These are phyloP conservation scores for Cetoscarus ocellatus DNA, from an alignment of 2,797 vertebrate genomes.

Conservation along the genomic window DNA sequence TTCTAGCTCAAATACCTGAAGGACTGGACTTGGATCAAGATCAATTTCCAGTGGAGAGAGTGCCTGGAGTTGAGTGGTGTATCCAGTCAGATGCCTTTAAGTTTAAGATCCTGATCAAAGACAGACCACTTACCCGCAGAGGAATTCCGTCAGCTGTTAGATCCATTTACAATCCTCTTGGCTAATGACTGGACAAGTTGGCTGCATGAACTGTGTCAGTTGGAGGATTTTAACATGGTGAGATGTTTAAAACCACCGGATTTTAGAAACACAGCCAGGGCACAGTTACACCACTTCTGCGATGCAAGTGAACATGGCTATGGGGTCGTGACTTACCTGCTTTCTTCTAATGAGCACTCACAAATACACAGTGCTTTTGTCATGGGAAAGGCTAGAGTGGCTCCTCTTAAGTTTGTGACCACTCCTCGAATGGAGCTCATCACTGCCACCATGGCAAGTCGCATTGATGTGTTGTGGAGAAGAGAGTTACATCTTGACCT, in stretches of 20 bases:
- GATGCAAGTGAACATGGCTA: background rate
- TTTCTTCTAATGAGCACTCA: background rate
- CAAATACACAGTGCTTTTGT: background rate
- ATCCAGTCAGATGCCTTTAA: background rate
- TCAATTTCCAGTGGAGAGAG: conserved; percentile 11
- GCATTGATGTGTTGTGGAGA: background rate
- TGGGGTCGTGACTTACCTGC: background rate
- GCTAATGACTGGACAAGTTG: background rate
- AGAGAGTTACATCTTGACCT: background rate
- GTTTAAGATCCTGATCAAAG: conserved; percentile 1
- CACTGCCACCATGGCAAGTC: background rate
- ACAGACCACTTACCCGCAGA: conserved; percentile 10
- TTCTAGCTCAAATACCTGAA: too few species aligned
- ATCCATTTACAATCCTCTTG: too few species aligned
- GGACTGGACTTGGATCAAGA: conserved; percentile 5
- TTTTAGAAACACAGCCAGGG: background rate
- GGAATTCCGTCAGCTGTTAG: conserved; percentile 14
- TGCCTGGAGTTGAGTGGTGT: conserved; percentile 13
- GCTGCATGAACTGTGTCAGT: background rate
- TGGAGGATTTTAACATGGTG: background rate
- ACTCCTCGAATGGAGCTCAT: too few species aligned
- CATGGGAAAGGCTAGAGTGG: background rate
- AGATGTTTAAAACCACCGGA: background rate
- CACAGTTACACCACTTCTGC: background rate
- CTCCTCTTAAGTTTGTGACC: background rate